Evolutionary conservation across 2,888 invertebrate species (phyloP).

Genomic region (Pandemis cinnamomeana): DNA sequence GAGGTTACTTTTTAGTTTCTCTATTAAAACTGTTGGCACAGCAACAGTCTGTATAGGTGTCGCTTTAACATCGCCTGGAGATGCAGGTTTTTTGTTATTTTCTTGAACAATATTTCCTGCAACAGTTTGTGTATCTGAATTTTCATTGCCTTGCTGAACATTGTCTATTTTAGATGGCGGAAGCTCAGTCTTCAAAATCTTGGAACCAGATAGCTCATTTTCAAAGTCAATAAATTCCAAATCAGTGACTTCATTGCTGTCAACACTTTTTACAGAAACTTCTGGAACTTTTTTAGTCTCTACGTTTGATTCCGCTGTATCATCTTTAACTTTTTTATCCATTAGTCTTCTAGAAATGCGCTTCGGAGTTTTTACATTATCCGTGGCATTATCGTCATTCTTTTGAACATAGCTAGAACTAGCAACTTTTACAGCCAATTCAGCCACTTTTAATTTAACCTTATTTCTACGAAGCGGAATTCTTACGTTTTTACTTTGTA

Average conservation of each 20-base stretch:
- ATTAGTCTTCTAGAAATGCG: slow-evolving; percentile 36
- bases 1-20: slow-evolving; percentile 23
- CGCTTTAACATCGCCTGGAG: not conserved
- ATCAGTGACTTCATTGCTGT: not conserved
- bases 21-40: slow-evolving; percentile 11
- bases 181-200: slow-evolving; percentile 22
- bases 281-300: not conserved
- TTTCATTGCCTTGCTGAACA: not conserved
- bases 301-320: not conserved
- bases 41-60: not conserved
- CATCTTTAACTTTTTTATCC: slow-evolving; percentile 14
- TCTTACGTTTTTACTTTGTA: slow-evolving; percentile 32
- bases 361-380: slow-evolving; percentile 2
- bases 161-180: not conserved
- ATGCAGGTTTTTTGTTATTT: not conserved
- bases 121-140: not conserved
- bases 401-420: not conserved
- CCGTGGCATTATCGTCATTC: not conserved
- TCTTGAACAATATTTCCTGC: not conserved
- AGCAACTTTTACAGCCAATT: not conserved
- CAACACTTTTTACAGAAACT: not conserved
- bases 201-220: slow-evolving; percentile 23
- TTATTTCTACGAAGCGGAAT: slow-evolving; percentile 43
- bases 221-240: slow-evolving; percentile 32
- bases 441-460: slow-evolving; percentile 44